A percentile compares a stretch with the other conserved stretches of the same genome.
Conservation (phyloP, 2,888 invertebrate genomes). For the Silvanus unidentatus region DNA sequence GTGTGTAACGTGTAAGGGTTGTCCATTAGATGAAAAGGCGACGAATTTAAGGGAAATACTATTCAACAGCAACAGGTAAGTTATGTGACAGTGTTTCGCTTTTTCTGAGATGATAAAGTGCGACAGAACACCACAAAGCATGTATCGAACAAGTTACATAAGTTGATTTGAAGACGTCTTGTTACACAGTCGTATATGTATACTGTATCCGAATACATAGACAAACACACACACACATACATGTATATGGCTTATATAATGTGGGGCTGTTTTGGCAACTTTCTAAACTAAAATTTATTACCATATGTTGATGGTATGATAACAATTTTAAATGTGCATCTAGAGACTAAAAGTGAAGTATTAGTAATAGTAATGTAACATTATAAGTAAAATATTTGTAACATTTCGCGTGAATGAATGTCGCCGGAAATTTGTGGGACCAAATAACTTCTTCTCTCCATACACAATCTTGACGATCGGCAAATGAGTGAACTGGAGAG, state of each 20-base stretch:
- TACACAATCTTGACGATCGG: conserved; percentile 27
- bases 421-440: conserved; percentile 31
- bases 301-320: conserved; percentile 25
- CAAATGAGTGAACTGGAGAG: conserved; percentile 23
- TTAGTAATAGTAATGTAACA: conserved; percentile 6
- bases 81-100: conserved; percentile 26
- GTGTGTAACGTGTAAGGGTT: too few species aligned
- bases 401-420: conserved; percentile 23
- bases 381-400: conserved; percentile 3
- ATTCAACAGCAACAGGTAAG: conserved; percentile 32
- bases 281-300: conserved; percentile 34
- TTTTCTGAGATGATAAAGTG: conserved; percentile 28
- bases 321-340: conserved; percentile 35
- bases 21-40: too few species aligned
- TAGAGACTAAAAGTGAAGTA: conserved; percentile 22
- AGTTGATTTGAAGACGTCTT: conserved; percentile 33
- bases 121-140: conserved; percentile 22
- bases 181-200: conserved; percentile 9
- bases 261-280: conserved; percentile 16
- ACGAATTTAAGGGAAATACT: conserved; percentile 8
- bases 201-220: conserved; percentile 13
- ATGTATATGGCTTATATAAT: background rate
- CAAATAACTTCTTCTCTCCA: conserved; percentile 27
- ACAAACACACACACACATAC: conserved; percentile 3
- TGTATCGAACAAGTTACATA: conserved; percentile 31